Evolutionary conservation across 2,797 vertebrate species (phyloP), one percentile per base, ranked within the genome.

Genomic region (Tarsius wallacei): DNA sequence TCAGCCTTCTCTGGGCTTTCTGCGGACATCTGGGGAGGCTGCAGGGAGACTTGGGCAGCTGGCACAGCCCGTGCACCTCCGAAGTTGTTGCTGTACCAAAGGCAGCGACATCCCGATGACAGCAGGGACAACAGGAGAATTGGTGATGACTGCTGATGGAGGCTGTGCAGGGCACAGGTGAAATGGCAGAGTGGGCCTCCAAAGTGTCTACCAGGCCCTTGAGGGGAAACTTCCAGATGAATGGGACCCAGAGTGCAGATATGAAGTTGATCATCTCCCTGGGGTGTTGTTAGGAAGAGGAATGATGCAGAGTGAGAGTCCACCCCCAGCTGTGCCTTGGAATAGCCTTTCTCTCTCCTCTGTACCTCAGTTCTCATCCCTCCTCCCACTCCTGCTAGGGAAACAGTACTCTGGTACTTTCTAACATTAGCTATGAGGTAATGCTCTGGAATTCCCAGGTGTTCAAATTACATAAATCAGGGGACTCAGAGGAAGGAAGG

Each of bases 1-100:
- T 57, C 83, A 87, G 87, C 74, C 19, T 80, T 82, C 36, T 7
- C 53, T 36, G 59, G 57, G 76, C 91, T 93, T 66, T 74, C 93
- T 47, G 61, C 1, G 61, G 91, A 90, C 68, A 42, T 76, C 82
- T 85, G 91, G 57, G 57, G 78, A 85, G 66, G 31, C 63, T 24
- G 24, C 71, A n/a, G 71, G 49, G 61, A 53, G 22, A 42, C 53
- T 66, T 11, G 0, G 2, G 57, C 63, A 36, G 55, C 93, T 86
- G 22, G 16, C 22, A 66, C 7, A 73, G 77, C 68, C 81, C 28
- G 4, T 21, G 63, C 0, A 33, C 31, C 55, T 55, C 63, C 0
- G 2, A 31, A 57, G 21, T 53, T 33, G 70, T 26, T 68, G 57
- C 87, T 1, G 66, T 76, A 82, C 14, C 4, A 2, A 36, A 53